Percentiles rank a stretch among this genome's conserved stretches.
Evolutionary conservation across 2,113 vertebrate species (phyloP).

Genomic region (Panurus biarmicus): DNA sequence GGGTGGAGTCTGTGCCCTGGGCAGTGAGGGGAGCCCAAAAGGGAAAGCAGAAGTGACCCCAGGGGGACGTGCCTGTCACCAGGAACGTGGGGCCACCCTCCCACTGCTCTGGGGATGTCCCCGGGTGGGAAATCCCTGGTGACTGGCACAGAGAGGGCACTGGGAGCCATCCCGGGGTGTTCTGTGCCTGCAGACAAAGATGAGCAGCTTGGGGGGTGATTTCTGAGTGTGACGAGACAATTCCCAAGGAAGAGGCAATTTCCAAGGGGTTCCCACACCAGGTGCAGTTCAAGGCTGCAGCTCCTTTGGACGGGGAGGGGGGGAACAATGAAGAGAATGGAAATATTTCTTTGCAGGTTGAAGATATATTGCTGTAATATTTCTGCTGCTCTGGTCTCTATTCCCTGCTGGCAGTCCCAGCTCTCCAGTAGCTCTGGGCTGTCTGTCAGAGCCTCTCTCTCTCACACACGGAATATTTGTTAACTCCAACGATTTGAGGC

Average conservation of each 20-base stretch:
- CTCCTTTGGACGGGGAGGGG: neutral
- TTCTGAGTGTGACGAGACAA: neutral
- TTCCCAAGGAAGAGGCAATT: accelerated
- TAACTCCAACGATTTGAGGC: conserved; percentile 43
- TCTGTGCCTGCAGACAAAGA: neutral
- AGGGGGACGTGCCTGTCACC: accelerated
- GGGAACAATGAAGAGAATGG: neutral
- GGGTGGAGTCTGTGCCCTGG: neutral
- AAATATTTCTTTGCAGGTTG: neutral
- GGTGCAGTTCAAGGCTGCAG: neutral
- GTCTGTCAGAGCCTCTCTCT: conserved; percentile 15
- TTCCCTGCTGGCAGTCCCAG: conserved; percentile 22
- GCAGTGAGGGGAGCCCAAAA: too few relatives aligned
- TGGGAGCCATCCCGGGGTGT: accelerated
- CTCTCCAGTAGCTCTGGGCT: conserved; percentile 6
- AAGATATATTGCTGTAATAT: neutral
- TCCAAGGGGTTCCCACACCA: neutral
- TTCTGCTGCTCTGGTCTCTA: neutral
- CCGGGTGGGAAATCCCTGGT: accelerated
- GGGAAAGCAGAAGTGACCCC: accelerated
- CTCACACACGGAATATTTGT: conserved; percentile 14
- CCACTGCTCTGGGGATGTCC: neutral
- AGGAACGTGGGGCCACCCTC: neutral
- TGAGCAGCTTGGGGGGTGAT: neutral
- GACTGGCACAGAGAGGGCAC: accelerated